Conservation (phyloP, 2,113 vertebrate species). For the Atrichornis clamosus region DNA sequence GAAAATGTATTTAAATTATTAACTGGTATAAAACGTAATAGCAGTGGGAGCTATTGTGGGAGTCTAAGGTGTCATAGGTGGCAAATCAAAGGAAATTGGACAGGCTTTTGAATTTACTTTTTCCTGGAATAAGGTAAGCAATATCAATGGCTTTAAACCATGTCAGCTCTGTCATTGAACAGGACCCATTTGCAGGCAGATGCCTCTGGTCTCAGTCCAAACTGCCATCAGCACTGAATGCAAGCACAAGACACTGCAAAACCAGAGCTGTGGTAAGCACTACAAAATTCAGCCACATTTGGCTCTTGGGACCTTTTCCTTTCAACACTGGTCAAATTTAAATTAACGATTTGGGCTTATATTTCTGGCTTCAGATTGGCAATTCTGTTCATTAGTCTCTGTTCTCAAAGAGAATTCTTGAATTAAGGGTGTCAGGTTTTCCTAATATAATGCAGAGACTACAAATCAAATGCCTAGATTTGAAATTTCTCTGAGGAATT, state of each 20-base stretch:
- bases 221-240: background rate
- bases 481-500: background rate
- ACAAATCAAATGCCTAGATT: background rate
- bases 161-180: background rate
- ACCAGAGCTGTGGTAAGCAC: background rate
- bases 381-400: background rate
- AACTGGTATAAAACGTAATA: background rate
- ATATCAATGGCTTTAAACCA: background rate
- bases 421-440: background rate
- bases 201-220: background rate
- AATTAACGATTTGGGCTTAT: background rate
- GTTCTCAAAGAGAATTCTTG: background rate
- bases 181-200: background rate
- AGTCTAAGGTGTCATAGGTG: background rate
- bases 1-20: background rate
- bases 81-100: background rate
- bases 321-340: background rate
- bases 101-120: background rate
- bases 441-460: background rate
- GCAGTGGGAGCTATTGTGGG: background rate
- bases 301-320: background rate
- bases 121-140: background rate
- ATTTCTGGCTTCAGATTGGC: background rate
- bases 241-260: fast-evolving
- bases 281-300: background rate